These are phyloP conservation scores for Autographa gamma DNA, from an alignment of 2,888 invertebrate genomes.

Conservation along the genomic window DNA sequence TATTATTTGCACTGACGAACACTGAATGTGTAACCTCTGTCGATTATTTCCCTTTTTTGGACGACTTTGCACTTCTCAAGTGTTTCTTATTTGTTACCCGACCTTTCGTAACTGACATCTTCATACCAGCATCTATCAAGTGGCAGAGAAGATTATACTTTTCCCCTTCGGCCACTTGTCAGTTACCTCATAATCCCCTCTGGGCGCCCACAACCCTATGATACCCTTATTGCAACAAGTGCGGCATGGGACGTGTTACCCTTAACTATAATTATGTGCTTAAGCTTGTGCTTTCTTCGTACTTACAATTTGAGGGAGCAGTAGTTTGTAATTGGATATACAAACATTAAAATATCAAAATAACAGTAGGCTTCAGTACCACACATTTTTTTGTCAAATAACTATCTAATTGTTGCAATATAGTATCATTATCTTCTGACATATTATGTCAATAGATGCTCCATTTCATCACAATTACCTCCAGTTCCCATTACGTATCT, in stretches of 20 bases:
- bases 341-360: no score
- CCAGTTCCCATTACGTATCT: neutral
- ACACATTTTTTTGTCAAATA: no score
- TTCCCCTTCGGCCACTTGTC: slow-evolving; percentile 4
- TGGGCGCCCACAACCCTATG: slow-evolving; percentile 1
- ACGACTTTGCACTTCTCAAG: neutral
- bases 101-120: neutral
- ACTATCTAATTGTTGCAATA: no score
- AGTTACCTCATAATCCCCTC: slow-evolving; percentile 1
- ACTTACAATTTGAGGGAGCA: neutral
- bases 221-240: slow-evolving; percentile 1
- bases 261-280: slow-evolving; percentile 4
- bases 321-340: neutral
- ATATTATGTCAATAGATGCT: no score
- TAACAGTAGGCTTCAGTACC: no score
- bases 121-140: neutral
- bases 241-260: neutral
- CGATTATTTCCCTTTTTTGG: neutral
- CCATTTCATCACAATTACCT: neutral
- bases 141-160: neutral
- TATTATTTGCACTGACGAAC: slow-evolving; percentile 1
- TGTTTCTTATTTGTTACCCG: neutral
- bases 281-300: neutral
- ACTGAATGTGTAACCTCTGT: neutral
- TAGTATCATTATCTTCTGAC: no score